Evolutionary conservation across 2,113 vertebrate genomes (phyloP).

Genomic region (Aegotheles bennettii): DNA sequence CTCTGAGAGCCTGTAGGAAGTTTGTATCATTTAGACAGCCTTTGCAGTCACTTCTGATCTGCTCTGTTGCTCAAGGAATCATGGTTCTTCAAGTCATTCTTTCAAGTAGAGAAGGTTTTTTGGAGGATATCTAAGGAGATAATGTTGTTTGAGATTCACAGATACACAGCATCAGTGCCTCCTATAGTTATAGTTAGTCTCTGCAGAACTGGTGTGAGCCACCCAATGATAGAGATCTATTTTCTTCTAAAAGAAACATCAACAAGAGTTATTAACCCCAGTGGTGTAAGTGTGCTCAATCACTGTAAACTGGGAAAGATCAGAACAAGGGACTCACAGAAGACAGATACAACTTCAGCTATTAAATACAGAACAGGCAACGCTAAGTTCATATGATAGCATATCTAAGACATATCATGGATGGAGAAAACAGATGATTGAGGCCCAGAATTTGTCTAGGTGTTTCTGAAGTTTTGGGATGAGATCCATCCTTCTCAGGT

Average conservation of each 20-base stretch:
- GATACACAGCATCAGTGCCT: neutral
- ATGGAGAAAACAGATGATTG: neutral
- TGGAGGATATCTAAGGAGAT: neutral
- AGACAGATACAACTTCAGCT: neutral
- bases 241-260: neutral
- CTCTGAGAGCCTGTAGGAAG: neutral
- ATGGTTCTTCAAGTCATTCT: neutral
- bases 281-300: neutral
- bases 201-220: neutral
- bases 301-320: neutral
- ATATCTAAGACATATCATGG: neutral
- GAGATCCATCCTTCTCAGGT: neutral
- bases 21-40: fast-evolving
- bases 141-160: neutral
- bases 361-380: neutral
- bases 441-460: neutral
- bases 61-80: neutral
- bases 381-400: neutral
- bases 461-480: neutral
- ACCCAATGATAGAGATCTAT: neutral
- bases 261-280: neutral
- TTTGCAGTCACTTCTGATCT: neutral
- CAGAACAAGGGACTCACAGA: neutral
- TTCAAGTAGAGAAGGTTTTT: neutral
- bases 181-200: neutral